Evolutionary conservation across 2,888 invertebrate genomes (phyloP).

Genomic region (Euplagia quadripunctaria): DNA sequence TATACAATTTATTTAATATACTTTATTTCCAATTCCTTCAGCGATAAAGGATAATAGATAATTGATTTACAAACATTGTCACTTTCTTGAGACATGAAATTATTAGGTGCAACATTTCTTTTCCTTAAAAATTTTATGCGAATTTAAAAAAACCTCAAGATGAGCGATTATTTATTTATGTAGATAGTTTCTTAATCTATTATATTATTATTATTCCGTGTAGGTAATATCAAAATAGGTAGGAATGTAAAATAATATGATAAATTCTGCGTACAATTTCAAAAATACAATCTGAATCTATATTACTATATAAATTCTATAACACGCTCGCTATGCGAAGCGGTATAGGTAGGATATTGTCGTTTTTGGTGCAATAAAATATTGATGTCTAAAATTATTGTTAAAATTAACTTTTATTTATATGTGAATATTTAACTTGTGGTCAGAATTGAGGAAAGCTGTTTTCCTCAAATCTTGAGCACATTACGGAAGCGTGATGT

Average conservation of each 20-base stretch:
- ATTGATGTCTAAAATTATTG: slow-evolving; percentile 52
- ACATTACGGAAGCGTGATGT: slow-evolving; percentile 26
- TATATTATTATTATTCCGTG: no score
- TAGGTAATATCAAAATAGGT: not conserved
- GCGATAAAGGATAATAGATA: no score
- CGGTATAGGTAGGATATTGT: slow-evolving; percentile 40
- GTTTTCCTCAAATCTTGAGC: slow-evolving; percentile 10
- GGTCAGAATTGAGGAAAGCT: slow-evolving; percentile 18
- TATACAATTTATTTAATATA: no score
- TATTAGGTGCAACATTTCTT: no score
- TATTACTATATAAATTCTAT: slow-evolving; percentile 35
- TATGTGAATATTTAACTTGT: slow-evolving; percentile 33
- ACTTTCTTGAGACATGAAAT: no score
- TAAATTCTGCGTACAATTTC: slow-evolving; percentile 5
- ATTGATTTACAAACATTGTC: no score
- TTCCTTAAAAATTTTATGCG: no score
- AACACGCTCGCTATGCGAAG: slow-evolving; percentile 45
- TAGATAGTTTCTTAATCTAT: no score
- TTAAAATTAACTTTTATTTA: slow-evolving; percentile 41
- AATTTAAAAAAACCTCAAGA: no score
- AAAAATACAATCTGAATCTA: slow-evolving; percentile 23
- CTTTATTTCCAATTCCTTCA: no score
- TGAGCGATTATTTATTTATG: no score
- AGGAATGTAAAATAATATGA: not conserved
- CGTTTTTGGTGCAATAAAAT: slow-evolving; percentile 51